phyloP scores from a whole-genome alignment of 2,797 vertebrate species.

The Chaetophractus vellerosus region DNA sequence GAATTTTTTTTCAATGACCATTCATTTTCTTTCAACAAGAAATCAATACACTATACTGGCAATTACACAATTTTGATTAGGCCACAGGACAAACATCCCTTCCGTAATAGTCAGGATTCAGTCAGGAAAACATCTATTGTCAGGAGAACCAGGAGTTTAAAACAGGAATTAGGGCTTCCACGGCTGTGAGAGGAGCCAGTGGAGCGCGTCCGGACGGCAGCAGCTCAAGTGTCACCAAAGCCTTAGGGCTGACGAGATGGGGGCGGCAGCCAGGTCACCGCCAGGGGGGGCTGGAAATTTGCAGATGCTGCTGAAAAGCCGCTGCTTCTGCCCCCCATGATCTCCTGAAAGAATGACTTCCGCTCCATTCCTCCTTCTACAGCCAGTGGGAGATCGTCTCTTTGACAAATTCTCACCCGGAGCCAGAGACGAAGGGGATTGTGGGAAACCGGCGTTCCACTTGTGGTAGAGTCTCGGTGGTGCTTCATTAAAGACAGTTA shows the following conservation, averaged over 20 bases:
- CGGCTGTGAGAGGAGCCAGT: no score
- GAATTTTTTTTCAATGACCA: background rate
- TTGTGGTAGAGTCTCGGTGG: background rate
- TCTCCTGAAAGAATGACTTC: background rate
- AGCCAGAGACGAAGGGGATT: background rate
- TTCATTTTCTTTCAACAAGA: background rate
- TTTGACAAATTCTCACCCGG: background rate
- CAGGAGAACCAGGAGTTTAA: background rate
- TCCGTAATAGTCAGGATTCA: background rate
- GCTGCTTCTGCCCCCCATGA: fast-evolving
- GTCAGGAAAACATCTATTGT: background rate
- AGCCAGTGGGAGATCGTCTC: background rate
- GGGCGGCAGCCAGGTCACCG: no score
- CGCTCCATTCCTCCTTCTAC: background rate
- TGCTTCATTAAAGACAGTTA: background rate
- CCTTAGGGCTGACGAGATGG: fast-evolving
- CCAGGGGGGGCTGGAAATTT: no score
- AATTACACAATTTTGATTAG: background rate
- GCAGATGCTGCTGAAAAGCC: fast-evolving
- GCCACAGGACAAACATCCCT: background rate
- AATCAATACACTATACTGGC: background rate
- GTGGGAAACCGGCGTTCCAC: background rate
- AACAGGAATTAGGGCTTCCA: background rate
- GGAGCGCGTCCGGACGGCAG: no score
- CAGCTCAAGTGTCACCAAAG: background rate